These are phyloP conservation scores for Myripristis murdjan DNA, from an alignment of 2,797 vertebrate genomes.

Conservation along the genomic window DNA sequence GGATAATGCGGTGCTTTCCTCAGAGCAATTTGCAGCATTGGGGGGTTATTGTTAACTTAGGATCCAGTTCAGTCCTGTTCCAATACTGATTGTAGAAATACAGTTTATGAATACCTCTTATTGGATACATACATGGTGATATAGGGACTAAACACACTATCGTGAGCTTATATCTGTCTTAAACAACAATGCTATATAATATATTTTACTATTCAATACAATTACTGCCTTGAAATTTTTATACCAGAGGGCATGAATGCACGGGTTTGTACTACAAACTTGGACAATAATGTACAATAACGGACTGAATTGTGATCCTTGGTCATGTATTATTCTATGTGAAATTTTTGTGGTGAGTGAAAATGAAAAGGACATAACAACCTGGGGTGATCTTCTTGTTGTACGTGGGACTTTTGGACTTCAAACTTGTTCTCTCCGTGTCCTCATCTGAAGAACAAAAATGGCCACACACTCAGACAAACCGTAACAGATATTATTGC, in stretches of 20 bases:
- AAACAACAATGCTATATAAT: too few relatives aligned
- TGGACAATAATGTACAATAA: background rate
- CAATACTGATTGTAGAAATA: background rate
- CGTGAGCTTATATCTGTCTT: too few relatives aligned
- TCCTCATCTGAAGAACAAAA: slow-evolving; percentile 78
- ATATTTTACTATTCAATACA: too few relatives aligned
- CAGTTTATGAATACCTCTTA: background rate
- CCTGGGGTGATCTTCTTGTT: slow-evolving; percentile 91
- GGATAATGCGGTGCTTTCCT: background rate
- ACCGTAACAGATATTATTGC: background rate
- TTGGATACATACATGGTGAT: background rate
- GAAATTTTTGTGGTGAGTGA: background rate
- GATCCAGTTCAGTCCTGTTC: too few relatives aligned
- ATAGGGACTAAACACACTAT: background rate
- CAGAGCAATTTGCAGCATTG: background rate
- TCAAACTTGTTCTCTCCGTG: slow-evolving; percentile 72
- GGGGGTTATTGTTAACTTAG: too few relatives aligned
- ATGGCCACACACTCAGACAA: background rate
- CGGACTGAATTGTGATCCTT: background rate
- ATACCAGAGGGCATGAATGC: too few relatives aligned
- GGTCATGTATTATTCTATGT: background rate
- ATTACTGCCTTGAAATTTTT: too few relatives aligned
- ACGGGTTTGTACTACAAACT: too few relatives aligned
- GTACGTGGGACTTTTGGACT: slow-evolving; percentile 72
- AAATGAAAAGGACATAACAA: slow-evolving; percentile 62